These are phyloP conservation scores for Galeopterus variegatus DNA, from an alignment of 2,113 vertebrate species.

Conservation along the genomic window DNA sequence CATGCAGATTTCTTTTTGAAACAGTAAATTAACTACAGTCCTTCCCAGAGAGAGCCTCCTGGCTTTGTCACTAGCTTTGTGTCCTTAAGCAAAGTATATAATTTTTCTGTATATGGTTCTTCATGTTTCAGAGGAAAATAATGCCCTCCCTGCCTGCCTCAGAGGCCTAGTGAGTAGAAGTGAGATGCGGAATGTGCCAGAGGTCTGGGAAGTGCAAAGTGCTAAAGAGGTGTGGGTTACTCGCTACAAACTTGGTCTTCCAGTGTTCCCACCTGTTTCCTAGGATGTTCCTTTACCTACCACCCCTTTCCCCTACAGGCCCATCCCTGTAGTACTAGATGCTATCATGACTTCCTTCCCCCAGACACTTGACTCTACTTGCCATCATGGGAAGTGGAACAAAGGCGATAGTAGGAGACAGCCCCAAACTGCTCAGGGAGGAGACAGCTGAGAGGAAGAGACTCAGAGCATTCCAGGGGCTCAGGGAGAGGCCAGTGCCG, in stretches of 20 bases:
- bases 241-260: not conserved
- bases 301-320: not conserved
- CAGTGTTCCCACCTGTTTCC: not conserved
- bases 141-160: not conserved
- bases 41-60: constrained; percentile 36
- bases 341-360: not conserved
- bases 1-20: not conserved
- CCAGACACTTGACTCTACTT: not conserved
- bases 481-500: not conserved
- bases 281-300: not conserved
- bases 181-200: not conserved
- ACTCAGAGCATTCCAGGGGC: too few relatives aligned
- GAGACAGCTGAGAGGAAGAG: not conserved
- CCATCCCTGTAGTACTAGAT: not conserved
- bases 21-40: not conserved
- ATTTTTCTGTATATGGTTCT: constrained; percentile 24
- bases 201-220: not conserved
- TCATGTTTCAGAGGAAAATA: constrained; percentile 6
- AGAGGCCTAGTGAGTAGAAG: not conserved
- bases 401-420: not conserved
- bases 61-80: not conserved
- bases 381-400: not conserved
- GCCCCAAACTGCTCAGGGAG: not conserved
- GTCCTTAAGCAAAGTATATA: not conserved
- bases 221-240: not conserved